Evolutionary conservation across 1,140 invertebrate species (phyloP).

Genomic region (Lanistes nyassanus): DNA sequence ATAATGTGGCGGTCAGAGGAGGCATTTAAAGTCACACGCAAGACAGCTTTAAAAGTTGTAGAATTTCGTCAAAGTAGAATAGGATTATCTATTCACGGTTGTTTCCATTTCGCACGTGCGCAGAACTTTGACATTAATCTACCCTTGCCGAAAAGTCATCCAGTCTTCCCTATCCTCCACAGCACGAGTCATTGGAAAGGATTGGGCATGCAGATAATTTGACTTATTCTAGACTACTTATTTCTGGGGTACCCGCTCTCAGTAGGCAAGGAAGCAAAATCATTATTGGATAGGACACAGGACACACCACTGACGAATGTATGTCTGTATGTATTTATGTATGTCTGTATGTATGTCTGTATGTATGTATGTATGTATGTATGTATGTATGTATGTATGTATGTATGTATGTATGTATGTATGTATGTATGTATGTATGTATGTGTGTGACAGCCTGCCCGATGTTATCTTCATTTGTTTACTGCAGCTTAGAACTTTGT

Average conservation of each 20-base stretch:
- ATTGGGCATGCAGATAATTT: background rate
- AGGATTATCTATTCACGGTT: no score
- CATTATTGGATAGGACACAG: no score
- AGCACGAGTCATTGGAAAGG: background rate
- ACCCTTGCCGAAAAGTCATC: background rate
- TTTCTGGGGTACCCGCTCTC: background rate
- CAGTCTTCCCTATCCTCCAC: background rate
- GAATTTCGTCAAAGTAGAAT: no score
- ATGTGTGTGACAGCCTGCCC: background rate
- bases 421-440: conserved; percentile 6
- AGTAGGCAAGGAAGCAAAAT: no score
- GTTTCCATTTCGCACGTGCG: no score
- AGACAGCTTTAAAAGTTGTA: no score
- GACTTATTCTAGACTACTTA: background rate
- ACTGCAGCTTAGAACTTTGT: background rate
- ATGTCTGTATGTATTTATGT: background rate
- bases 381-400: background rate
- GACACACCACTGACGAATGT: no score
- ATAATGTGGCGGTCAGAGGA: no score
- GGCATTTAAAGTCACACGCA: no score
- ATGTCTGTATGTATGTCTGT: background rate
- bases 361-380: background rate
- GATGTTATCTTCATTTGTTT: background rate
- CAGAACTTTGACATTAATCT: background rate
- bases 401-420: conserved; percentile 3